phyloP scores from a whole-genome alignment of 1,140 invertebrate genomes.

The Hydropsyche tenuis region DNA sequence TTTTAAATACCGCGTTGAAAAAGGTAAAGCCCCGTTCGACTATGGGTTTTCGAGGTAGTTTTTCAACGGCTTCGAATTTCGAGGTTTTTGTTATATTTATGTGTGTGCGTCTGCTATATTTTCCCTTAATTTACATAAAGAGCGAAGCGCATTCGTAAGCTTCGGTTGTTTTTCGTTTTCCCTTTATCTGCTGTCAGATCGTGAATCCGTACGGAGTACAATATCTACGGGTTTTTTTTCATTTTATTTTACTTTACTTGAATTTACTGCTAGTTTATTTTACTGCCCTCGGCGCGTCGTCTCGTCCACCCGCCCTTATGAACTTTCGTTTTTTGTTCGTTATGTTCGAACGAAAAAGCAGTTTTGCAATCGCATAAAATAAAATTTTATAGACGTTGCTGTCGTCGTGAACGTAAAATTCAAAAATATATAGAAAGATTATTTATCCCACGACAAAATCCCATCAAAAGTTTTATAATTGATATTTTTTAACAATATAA shows the following conservation, averaged over 20 bases:
- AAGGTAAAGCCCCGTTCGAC: constrained; percentile 14
- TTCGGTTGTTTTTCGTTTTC: constrained; percentile 47
- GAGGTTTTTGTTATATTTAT: constrained; percentile 10
- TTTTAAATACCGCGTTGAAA: constrained; percentile 19
- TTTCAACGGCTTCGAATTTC: constrained; percentile 1
- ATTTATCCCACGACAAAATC: background rate
- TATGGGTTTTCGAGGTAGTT: background rate
- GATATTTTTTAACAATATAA: background rate
- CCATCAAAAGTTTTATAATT: background rate
- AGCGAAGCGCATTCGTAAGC: constrained; percentile 50
- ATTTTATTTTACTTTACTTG: constrained; percentile 17
- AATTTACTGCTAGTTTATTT: constrained; percentile 31
- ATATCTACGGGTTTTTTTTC: constrained; percentile 30
- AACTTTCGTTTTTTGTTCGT: constrained; percentile 8
- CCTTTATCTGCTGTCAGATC: constrained; percentile 50
- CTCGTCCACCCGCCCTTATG: constrained; percentile 9
- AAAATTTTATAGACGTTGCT: background rate
- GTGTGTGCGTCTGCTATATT: constrained; percentile 33
- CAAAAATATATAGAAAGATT: background rate
- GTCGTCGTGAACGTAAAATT: background rate
- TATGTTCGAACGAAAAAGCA: background rate
- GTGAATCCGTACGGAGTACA: constrained; percentile 41
- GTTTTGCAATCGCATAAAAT: constrained; percentile 17
- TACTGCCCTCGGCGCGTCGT: constrained; percentile 9
- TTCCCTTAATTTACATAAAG: constrained; percentile 50